Evolutionary conservation across 2,888 invertebrate species (phyloP).

Genomic region (Zygothrica quintamaculata): DNA sequence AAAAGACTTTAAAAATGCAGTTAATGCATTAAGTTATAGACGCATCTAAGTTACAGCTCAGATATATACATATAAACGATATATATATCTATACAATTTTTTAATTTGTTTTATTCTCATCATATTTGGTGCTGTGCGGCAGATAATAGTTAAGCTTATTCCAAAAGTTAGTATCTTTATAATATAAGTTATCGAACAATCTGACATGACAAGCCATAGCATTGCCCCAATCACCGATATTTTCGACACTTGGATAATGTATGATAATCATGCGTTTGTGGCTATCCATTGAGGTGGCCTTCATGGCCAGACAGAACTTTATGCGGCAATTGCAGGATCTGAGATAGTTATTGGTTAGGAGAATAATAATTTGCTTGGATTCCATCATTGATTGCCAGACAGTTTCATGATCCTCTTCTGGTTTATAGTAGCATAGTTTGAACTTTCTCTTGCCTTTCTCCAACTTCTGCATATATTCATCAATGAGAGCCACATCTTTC

Average conservation of each 20-base stretch:
- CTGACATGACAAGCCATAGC: no score
- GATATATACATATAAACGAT: no score
- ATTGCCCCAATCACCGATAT: not conserved
- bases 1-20: no score
- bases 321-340: not conserved
- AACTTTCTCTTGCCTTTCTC: not conserved
- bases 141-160: not conserved
- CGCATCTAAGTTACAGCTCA: no score
- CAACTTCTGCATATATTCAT: not conserved
- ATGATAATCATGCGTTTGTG: not conserved
- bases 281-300: not conserved
- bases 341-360: not conserved
- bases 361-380: not conserved
- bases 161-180: not conserved
- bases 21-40: no score
- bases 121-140: no score
- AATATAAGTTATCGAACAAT: not conserved
- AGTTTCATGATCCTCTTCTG: not conserved
- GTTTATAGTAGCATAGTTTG: not conserved
- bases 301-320: constrained; percentile 1
- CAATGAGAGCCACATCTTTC: not conserved
- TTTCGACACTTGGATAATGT: not conserved
- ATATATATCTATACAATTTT: no score
- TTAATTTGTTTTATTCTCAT: no score
- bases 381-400: not conserved